Percentiles rank a stretch among this genome's conserved stretches.
Evolutionary conservation across 2,888 invertebrate genomes (phyloP).

Genomic region (Tetropium fuscum): DNA sequence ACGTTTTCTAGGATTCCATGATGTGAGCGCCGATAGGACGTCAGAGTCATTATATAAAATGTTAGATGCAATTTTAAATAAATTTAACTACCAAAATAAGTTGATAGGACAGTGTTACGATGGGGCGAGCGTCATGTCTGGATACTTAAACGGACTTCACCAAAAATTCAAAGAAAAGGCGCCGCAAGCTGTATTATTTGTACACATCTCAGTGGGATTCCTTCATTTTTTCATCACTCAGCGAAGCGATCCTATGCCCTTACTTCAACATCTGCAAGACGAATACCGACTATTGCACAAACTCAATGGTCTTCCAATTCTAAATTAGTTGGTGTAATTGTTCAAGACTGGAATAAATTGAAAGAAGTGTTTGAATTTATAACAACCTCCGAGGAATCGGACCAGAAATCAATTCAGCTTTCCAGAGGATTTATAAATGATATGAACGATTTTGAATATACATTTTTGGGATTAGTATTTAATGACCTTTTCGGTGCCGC

Average conservation of each 20-base stretch:
- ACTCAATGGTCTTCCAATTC: constrained; percentile 39
- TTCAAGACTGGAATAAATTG: constrained; percentile 40
- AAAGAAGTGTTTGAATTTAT: constrained; percentile 40
- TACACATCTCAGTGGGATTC: constrained; percentile 39
- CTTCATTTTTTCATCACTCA: constrained; percentile 41
- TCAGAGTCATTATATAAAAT: constrained; percentile 20
- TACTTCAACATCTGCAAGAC: constrained; percentile 3
- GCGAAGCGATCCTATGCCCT: constrained; percentile 27
- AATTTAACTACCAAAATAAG: constrained; percentile 37
- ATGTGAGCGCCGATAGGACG: constrained; percentile 35
- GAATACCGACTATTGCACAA: neutral
- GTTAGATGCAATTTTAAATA: constrained; percentile 26
- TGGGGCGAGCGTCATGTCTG: constrained; percentile 43
- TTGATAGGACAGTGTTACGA: constrained; percentile 46
- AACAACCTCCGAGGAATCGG: constrained; percentile 31
- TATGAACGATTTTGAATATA: constrained; percentile 41
- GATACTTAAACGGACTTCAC: constrained; percentile 29
- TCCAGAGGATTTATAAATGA: neutral
- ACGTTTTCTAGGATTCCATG: constrained; percentile 46
- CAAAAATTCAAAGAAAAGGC: constrained; percentile 37
- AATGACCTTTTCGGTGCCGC: constrained; percentile 39
- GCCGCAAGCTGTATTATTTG: constrained; percentile 43
- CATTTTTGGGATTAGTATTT: constrained; percentile 39
- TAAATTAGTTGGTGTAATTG: constrained; percentile 32
- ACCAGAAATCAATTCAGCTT: constrained; percentile 28